Evolutionary conservation across 2,888 invertebrate genomes (phyloP), one percentile per base, ranked within the genome.

Genomic region (Heliconius aoede): DNA sequence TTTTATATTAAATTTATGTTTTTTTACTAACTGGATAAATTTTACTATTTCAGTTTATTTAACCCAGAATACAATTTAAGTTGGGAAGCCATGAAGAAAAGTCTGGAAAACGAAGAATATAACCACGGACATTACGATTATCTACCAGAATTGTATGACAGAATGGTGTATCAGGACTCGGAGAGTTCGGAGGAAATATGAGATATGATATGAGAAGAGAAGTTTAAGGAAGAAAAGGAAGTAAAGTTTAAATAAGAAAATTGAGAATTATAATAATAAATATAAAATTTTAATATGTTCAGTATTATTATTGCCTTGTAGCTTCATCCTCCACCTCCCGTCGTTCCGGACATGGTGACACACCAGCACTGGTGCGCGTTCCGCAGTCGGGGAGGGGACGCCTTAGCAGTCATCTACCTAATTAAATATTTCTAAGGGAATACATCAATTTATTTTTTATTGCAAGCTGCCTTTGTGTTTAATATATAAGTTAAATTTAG

Each of bases 91-190:
- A 77, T 91, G 83, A 88, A 88, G 79, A 84, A 85, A 60, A 74
- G 82, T 3, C 11, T 88, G 1, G 83, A 85, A 58, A 82, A 83
- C 4, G 84, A 83, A 2, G n/a, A 32, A 9, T 46, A 26, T 13
- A 36, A 55, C 32, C n/a, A 36, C 15, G 75, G 28, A 0, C 80
- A 83, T 0, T 88, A 87, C 73, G 91, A 91, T 79, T 91, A 89
- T 77, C 72, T 91, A 18, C 86, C 87, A 0, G 85, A 85, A 3
- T 73, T 92, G 46, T 92, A 92, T 81, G 91, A 89, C 82, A 86
- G 80, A 40, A 64, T 90, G 36, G 0, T 82, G 13, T 78, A 78
- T n/a, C 55, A 69, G n/a, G 79, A 68, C 18, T 74, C 71, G 11
- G 79, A 76, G 64, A 79, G 79, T 65, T 81, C 81, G 13, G 83